Conservation (phyloP, 2,797 vertebrate genomes). For the Spheniscus humboldti region DNA sequence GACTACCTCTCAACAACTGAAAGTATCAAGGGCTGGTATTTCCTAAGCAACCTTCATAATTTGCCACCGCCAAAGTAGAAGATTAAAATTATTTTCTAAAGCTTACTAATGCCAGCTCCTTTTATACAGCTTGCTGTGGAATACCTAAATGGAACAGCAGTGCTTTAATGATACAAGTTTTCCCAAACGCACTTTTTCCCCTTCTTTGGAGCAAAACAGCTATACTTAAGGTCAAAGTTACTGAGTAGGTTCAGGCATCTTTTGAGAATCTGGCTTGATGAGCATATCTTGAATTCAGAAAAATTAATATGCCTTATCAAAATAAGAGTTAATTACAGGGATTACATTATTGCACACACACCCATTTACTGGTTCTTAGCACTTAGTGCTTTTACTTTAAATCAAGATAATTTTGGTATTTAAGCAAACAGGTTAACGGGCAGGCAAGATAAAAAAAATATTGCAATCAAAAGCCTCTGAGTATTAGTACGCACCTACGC, state of each 20-base stretch:
- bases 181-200: background rate
- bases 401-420: slow-evolving; percentile 20
- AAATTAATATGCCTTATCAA: background rate
- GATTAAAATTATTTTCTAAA: background rate
- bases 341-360: background rate
- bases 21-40: background rate
- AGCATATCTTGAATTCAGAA: background rate
- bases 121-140: background rate
- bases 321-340: background rate
- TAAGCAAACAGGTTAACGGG: slow-evolving; percentile 4
- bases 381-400: background rate
- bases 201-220: background rate
- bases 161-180: background rate
- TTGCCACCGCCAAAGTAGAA: background rate
- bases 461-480: background rate
- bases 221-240: background rate
- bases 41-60: background rate
- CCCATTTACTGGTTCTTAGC: background rate
- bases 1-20: background rate
- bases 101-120: background rate
- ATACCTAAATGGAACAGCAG: background rate
- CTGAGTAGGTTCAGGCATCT: background rate
- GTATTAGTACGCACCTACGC: background rate
- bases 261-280: background rate
- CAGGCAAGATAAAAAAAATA: background rate